Evolutionary conservation across 2,113 vertebrate species (phyloP), one percentile per base, ranked within the genome.

Genomic region (Equus przewalskii): DNA sequence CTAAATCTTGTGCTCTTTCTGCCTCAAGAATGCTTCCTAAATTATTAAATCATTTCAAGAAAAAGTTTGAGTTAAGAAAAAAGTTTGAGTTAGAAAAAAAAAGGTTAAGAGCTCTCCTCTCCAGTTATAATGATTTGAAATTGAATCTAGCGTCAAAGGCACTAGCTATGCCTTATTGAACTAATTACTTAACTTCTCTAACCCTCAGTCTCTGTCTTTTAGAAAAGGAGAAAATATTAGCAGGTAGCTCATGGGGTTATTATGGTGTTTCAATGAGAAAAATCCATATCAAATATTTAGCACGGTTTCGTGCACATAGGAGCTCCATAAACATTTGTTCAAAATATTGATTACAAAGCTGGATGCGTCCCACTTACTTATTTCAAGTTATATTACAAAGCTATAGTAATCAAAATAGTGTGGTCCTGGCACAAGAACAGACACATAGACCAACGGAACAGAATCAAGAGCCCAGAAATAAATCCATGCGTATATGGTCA

Each of bases 311-410:
- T 1, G 56, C n/a, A 54, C 4, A 62, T 56, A 86, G 11, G 46
- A 44, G 5, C 8, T 82, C 49, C 8, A 21, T 28, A 83, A 82
- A 90, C 33, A 7, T 83, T 69, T 70, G 28, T 6, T 76, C 11
- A 82, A 75, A 90, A 69, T 87, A 83, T 30, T 90, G 33, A 89
- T 62, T 24, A 89, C 85, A 89, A 54, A 73, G 24, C n/a, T 89
- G 44, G 44, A 65, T 21, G n/a, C 14, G 72, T 54, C 46, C 64
- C 44, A 89, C 11, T 62, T n/a, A 30, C 10, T 65, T 49, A 6
- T 65, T 64, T 56, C 51, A 54, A 54, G 15, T 14, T 54, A 54
- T 14, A 64, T 44, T 44, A 73, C 0, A 41, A 89, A 89, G 26
- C 56, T 64, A 41, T n/a, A 65, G 18, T 65, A 28, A 94, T 46